Base-by-base conservation (phyloP, 2,797 vertebrate genomes). In the Danionella dracula region DNA sequence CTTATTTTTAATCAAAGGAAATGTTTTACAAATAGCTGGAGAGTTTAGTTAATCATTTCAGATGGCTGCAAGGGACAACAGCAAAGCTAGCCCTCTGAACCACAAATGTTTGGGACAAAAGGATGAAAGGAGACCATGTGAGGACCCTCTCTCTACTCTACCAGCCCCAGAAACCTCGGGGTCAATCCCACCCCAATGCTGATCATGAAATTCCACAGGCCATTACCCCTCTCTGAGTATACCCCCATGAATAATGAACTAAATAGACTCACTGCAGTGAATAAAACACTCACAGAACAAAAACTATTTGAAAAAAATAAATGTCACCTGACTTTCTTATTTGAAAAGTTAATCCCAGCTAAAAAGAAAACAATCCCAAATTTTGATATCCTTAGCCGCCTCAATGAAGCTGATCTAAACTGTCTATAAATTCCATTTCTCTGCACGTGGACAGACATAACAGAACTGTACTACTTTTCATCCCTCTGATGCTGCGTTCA, bases 141-240 rank as follows among this genome's bases (percentile, higher is more conserved):
- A 46, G 38, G 44, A 60, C 41, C 53, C 29, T 59, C 20, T 54
- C 13, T 8, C 11, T 46, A 38, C 12, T 17, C 59, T 27, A 9
- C 35, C 10, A 16, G 19, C 16, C 53, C 53, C 34, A 32, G 16
- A 34, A 38, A 46, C 56, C 60, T 48, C 16, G 21, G 71, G 76
- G 71, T 80, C 76, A 66, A 16, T 34, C 35, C 63, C 67, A 66
- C 17, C 12, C 44, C 34, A 67, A 54, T 60, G 38, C 69, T 58
- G 75, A 74, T 60, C 32, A 5, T 45, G 42, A 46, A 64, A 77
- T 74, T 76, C 71, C 54, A 44, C 38, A 70, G 66, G 15, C 31
- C 40, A 17, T 8, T 13, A 27, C 15, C 51, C 41, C 48, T 8
- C n/a, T 21, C 66, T 34, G 13, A 29, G 46, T 23, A 44, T 68